Base-by-base conservation (phyloP, 2,888 invertebrate species). In the Spicauda simplicius region DNA sequence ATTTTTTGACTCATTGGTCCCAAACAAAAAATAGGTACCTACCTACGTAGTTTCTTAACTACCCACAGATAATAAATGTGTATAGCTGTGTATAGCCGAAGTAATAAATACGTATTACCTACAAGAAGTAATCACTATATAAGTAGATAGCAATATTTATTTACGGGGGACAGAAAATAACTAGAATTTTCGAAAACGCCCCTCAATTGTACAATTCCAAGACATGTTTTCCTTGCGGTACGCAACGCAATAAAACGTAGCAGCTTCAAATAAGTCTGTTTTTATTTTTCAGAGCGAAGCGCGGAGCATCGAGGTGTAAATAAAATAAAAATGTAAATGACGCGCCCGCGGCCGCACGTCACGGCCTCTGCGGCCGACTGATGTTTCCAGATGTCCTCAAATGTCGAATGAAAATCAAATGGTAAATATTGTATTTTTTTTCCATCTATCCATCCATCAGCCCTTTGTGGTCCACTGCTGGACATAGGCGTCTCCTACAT, bases 301-400 rank as follows among this genome's bases (percentile, higher is more conserved):
- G 41, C n/a, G 50, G 58, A 56, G 71, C 68, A 64, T 55, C 48
- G 55, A 72, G 73, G 72, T 73, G 78, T 79, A 80, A 80, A 79
- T 79, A 80, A 79, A 79, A 80, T 80, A 79, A 80, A 79, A 79
- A 79, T 80, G 80, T 79, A 80, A 80, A 80, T 80, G 76, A 72
- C 75, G 69, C 72, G 70, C 73, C 72, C 72, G 75, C 73, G 74
- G 73, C 73, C 70, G 66, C 72, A 69, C 66, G 62, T 66, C 69
- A 69, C 72, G 71, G 54, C 37, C 37, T 57, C 71, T 74, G 71
- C 75, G 72, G 73, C 73, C 71, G 69, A 65, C 65, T 37, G 37
- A 71, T 65, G 52, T 33, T 25, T 25, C 14, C 74, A 70, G 67
- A 20, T 71, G 57, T 69, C 60, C 76, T 74, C 78, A 79, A 80